Conservation (phyloP, 2,888 invertebrate species). For the Sinopyrophorus schimmeli region DNA sequence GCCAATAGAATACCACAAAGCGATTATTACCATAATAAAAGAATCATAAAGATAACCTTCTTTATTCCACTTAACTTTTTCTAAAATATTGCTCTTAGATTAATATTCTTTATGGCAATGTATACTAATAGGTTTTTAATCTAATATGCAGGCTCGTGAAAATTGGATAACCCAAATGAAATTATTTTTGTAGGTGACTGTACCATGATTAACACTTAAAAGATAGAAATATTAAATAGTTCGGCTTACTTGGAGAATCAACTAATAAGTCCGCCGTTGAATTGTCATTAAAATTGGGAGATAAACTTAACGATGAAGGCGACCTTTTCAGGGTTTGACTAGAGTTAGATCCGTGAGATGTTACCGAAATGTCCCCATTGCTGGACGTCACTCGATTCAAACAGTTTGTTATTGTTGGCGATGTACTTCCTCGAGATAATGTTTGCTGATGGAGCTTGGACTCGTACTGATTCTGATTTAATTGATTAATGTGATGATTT, state of each 20-base stretch:
- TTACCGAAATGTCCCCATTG: slow-evolving; percentile 82
- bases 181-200: no score
- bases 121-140: no score
- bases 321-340: slow-evolving; percentile 63
- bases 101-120: no score
- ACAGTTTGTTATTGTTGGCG: slow-evolving; percentile 57
- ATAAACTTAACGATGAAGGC: slow-evolving; percentile 61
- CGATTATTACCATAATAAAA: slow-evolving; percentile 42
- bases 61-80: slow-evolving; percentile 22
- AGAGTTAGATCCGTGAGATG: slow-evolving; percentile 66
- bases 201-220: no score
- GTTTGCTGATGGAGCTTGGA: slow-evolving; percentile 45
- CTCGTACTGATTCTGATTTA: slow-evolving; percentile 48
- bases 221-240: slow-evolving; percentile 43
- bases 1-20: slow-evolving; percentile 36
- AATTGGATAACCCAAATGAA: no score
- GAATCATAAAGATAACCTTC: slow-evolving; percentile 33
- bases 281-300: slow-evolving; percentile 66
- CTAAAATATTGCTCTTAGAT: slow-evolving; percentile 1
- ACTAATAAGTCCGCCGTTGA: slow-evolving; percentile 71
- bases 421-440: slow-evolving; percentile 43
- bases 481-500: slow-evolving; percentile 51
- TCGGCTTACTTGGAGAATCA: slow-evolving; percentile 87
- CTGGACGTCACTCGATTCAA: slow-evolving; percentile 74
- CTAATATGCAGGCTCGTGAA: no score